A percentile compares a stretch with the other conserved stretches of the same genome.
These are phyloP conservation scores for Amblyraja radiata DNA, from an alignment of 2,797 vertebrate genomes.

Conservation along the genomic window DNA sequence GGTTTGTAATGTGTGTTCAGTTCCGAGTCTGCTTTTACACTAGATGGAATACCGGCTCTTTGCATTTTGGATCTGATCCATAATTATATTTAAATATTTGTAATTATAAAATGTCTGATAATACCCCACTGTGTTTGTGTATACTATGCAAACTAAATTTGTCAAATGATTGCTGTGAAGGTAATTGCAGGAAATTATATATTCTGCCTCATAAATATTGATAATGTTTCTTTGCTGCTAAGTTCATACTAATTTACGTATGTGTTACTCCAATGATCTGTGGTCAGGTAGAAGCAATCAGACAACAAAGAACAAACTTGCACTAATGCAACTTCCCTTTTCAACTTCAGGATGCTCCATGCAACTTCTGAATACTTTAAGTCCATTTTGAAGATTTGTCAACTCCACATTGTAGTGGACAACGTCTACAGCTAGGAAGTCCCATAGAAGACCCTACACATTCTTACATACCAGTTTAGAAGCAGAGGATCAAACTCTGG, in stretches of 20 bases:
- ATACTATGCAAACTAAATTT: neutral
- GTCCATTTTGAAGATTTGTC: neutral
- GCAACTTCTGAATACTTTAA: neutral
- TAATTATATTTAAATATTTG: neutral
- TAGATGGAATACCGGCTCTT: neutral
- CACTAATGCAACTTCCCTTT: neutral
- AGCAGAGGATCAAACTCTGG: too few relatives aligned
- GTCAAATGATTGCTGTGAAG: neutral
- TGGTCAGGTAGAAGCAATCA: neutral
- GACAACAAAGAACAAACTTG: neutral
- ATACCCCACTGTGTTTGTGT: neutral
- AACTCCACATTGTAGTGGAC: too few relatives aligned
- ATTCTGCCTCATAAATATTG: neutral
- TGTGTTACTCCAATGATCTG: neutral
- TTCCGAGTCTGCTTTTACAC: neutral
- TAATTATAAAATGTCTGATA: neutral
- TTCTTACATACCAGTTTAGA: too few relatives aligned
- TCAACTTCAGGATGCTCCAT: neutral
- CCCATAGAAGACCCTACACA: too few relatives aligned
- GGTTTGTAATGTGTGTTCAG: neutral
- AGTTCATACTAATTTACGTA: neutral
- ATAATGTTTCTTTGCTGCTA: neutral
- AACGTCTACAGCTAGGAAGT: too few relatives aligned
- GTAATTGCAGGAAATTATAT: neutral
- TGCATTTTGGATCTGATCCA: neutral